Base-by-base conservation (phyloP, 2,888 invertebrate species). In the Pimpla rufipes region DNA sequence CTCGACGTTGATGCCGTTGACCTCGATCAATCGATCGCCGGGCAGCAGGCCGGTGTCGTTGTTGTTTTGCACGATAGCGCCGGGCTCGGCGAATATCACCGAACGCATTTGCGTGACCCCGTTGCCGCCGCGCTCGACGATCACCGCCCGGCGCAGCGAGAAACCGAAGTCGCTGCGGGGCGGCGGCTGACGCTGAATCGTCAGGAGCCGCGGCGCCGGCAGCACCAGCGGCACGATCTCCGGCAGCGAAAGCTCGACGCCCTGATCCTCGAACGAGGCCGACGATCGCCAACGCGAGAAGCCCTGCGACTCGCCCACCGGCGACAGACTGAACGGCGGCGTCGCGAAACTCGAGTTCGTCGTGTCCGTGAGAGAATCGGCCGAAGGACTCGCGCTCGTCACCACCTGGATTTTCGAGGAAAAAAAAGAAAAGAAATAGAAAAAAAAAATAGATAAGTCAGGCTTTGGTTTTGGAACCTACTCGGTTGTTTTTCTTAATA, bases 111-210 rank as follows among this genome's bases (percentile, higher is more conserved):
- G 91, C 64, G 94, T 94, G 87, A 95, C 93, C 45, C 92, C 93
- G 93, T 94, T 91, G 90, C 94, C 84, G 89, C 93, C 90, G 91
- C 97, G 95, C 91, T 97, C 96, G 85, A 98, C 95, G 64, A 98
- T 96, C 92, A 97, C 96, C 2, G 98, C 98, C 88, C 98, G 96
- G 6, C 98, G 95, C 85, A 99, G 94, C 84, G 98, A 98, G 91
- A 99, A 98, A 0, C 99, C 99, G 92, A 99, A 99, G 93, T 98
- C 98, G 86, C 97, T 97, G 77, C 97, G 95, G 0, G 98, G 97
- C 57, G 97, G 96, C 87, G 96, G 97, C 90, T 97, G 97, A 2
- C 97, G 94, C 87, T 96, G 96, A 85, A 98, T 97, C 0, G 96
- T 95, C 70, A 98, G 93, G 67, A 96, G 95, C 85, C 98, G 94